Conservation (phyloP, 2,888 invertebrate genomes). For the Serripes groenlandicus region DNA sequence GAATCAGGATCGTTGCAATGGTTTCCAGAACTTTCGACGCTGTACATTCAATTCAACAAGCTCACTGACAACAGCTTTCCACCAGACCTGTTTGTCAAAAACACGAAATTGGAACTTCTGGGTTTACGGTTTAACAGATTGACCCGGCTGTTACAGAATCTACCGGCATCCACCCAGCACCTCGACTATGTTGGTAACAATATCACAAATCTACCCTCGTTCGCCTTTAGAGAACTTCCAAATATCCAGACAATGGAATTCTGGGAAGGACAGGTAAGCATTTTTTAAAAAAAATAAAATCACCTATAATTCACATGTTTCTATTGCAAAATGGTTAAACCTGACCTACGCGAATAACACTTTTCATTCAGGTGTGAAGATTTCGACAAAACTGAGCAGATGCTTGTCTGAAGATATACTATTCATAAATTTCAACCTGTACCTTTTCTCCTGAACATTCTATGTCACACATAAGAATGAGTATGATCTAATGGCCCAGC, state of each 20-base stretch:
- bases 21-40: slow-evolving; percentile 30
- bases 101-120: slow-evolving; percentile 49
- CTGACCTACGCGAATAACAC: too few species aligned
- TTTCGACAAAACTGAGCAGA: too few species aligned
- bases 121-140: slow-evolving; percentile 60
- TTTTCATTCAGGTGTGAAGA: too few species aligned
- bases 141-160: slow-evolving; percentile 34
- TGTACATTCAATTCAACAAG: slow-evolving; percentile 62
- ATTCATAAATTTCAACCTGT: too few species aligned
- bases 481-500: too few species aligned
- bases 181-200: slow-evolving; percentile 68
- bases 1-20: slow-evolving; percentile 47
- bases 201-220: slow-evolving; percentile 59
- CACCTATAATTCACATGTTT: too few species aligned
- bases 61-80: slow-evolving; percentile 57
- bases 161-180: slow-evolving; percentile 55
- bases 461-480: too few species aligned
- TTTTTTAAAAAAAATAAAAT: too few species aligned
- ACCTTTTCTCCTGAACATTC: too few species aligned
- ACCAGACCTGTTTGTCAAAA: slow-evolving; percentile 48
- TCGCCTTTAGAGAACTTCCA: slow-evolving; percentile 47
- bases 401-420: too few species aligned
- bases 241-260: slow-evolving; percentile 60
- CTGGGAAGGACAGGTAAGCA: slow-evolving; percentile 60
- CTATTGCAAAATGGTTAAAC: too few species aligned